Conservation (phyloP, 2,888 invertebrate species). For the Lepas anatifera region DNA sequence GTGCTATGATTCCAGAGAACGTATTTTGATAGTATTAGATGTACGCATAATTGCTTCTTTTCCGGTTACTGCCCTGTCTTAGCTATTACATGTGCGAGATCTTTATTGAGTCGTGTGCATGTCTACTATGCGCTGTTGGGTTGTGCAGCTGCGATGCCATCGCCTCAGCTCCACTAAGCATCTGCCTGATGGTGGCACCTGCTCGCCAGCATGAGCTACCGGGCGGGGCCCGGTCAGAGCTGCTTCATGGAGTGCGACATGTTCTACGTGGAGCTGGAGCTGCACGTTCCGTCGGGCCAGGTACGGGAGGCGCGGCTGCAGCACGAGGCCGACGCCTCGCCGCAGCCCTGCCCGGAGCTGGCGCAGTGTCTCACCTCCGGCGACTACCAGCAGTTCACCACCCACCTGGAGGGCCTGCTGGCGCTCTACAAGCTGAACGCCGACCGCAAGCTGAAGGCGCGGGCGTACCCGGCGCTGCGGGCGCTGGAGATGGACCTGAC, state of each 20-base stretch:
- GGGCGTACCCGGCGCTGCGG: conserved; percentile 83
- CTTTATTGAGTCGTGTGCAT: no score
- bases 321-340: conserved; percentile 68
- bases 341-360: conserved; percentile 70
- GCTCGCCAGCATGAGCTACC: background rate
- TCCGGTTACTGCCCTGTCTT: no score
- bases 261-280: conserved; percentile 85
- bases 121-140: no score
- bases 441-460: conserved; percentile 86
- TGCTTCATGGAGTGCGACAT: conserved; percentile 55
- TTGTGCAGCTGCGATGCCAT: no score
- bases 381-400: conserved; percentile 82
- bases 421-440: conserved; percentile 89
- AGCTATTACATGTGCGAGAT: no score
- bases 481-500: conserved; percentile 79
- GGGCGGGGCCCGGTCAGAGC: background rate
- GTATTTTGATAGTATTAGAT: no score
- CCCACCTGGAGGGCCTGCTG: conserved; percentile 77
- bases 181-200: background rate
- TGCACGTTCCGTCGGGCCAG: conserved; percentile 60
- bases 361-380: conserved; percentile 69
- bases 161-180: no score
- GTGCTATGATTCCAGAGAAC: no score
- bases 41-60: no score
- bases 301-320: conserved; percentile 84